Percentiles rank a stretch among this genome's conserved stretches.
Evolutionary conservation across 2,797 vertebrate genomes (phyloP).

Genomic region (Tapirus indicus): DNA sequence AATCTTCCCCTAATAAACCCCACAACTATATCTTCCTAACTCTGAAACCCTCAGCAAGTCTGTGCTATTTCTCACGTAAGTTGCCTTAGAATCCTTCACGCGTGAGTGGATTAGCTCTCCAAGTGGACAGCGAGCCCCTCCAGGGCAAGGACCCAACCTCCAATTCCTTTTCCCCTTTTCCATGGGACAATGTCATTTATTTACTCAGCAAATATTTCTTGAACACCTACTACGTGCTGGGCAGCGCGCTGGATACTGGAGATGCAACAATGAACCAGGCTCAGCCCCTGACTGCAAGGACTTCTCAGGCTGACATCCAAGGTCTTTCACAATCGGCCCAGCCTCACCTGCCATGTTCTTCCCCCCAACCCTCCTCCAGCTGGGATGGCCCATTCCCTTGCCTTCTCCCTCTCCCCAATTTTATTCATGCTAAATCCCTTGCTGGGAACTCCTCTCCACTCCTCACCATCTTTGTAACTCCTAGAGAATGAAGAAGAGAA

Average conservation of each 20-base stretch:
- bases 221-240: not conserved
- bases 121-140: not conserved
- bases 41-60: not conserved
- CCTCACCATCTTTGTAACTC: not conserved
- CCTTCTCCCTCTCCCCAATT: not conserved
- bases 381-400: not conserved
- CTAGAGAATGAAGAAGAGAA: not conserved
- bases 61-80: not conserved
- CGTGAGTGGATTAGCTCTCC: not conserved
- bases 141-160: not conserved
- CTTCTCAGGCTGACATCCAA: not conserved
- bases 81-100: not conserved
- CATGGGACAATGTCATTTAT: not conserved
- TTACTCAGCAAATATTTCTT: not conserved
- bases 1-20: not conserved
- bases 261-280: not conserved
- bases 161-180: not conserved
- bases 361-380: too few relatives aligned
- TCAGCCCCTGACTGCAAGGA: not conserved
- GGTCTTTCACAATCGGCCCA: not conserved
- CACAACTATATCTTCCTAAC: not conserved
- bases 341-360: not conserved
- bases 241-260: not conserved
- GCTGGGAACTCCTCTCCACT: not conserved
- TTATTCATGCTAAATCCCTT: not conserved